phyloP scores from a whole-genome alignment of 2,113 vertebrate genomes.

The Sclerurus mexicanus region DNA sequence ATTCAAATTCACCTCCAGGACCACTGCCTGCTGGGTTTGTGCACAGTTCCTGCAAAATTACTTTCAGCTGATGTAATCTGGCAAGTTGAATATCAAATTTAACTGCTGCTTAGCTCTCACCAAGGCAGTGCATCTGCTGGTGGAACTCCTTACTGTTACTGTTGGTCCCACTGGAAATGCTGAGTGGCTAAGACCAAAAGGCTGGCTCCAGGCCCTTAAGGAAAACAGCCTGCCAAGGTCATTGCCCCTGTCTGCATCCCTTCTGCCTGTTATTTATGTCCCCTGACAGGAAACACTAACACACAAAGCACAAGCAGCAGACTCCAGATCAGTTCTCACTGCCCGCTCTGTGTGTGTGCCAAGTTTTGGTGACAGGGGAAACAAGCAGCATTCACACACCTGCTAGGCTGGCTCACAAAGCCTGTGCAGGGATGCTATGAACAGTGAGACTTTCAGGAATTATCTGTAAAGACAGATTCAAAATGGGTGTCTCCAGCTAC shows the following conservation, averaged over 20 bases:
- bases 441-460: not conserved
- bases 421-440: not conserved
- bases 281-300: not conserved
- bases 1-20: not conserved
- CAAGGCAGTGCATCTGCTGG: not conserved
- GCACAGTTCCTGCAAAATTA: not conserved
- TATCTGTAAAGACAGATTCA: not conserved
- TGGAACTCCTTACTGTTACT: not conserved
- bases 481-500: not conserved
- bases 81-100: not conserved
- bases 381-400: not conserved
- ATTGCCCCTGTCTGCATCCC: not conserved
- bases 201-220: not conserved
- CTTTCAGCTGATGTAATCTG: not conserved
- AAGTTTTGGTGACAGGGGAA: not conserved
- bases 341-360: accelerated
- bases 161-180: not conserved
- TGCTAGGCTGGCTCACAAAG: not conserved
- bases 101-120: not conserved
- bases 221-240: not conserved
- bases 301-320: not conserved
- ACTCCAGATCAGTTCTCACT: not conserved
- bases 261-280: not conserved
- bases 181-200: not conserved
- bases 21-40: not conserved